Conservation (phyloP, 2,797 vertebrate species). For the Sternarchorhynchus goeldii region DNA sequence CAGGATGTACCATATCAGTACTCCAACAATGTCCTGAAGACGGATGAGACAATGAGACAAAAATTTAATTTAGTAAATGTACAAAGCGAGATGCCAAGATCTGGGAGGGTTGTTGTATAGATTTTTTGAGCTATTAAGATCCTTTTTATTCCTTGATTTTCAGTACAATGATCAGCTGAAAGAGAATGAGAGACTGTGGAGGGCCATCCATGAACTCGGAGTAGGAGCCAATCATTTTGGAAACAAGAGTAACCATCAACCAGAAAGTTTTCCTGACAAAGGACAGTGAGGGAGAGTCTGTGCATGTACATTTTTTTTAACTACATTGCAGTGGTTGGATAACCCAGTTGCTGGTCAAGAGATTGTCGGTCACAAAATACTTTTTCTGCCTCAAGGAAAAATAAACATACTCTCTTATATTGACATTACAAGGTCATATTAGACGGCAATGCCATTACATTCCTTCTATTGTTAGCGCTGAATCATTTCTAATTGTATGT, state of each 20-base stretch:
- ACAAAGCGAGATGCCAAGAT: too few relatives aligned
- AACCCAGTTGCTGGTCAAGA: neutral
- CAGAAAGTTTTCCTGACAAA: slow-evolving; percentile 49
- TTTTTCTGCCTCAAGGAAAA: slow-evolving; percentile 31
- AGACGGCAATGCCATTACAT: slow-evolving; percentile 32
- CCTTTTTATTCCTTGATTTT: neutral
- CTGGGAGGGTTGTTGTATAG: neutral
- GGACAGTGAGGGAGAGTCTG: slow-evolving; percentile 30
- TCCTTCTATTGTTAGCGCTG: slow-evolving; percentile 32
- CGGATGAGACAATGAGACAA: too few relatives aligned
- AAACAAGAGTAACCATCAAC: slow-evolving; percentile 58
- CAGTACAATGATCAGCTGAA: slow-evolving; percentile 75
- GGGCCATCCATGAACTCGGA: slow-evolving; percentile 65
- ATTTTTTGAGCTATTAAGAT: neutral
- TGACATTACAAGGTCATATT: slow-evolving; percentile 12
- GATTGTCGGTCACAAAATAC: neutral
- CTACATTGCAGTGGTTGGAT: slow-evolving; percentile 1
- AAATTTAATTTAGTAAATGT: too few relatives aligned
- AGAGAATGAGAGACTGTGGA: slow-evolving; percentile 78
- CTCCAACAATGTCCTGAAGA: too few relatives aligned
- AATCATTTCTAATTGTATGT: slow-evolving; percentile 6
- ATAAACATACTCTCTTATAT: neutral
- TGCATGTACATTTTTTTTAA: neutral
- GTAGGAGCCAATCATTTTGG: slow-evolving; percentile 57
- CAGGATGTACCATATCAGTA: too few relatives aligned